A percentile compares a stretch with the other conserved stretches of the same genome.
Conservation (phyloP, 2,888 invertebrate species). For the Eledona agricola region DNA sequence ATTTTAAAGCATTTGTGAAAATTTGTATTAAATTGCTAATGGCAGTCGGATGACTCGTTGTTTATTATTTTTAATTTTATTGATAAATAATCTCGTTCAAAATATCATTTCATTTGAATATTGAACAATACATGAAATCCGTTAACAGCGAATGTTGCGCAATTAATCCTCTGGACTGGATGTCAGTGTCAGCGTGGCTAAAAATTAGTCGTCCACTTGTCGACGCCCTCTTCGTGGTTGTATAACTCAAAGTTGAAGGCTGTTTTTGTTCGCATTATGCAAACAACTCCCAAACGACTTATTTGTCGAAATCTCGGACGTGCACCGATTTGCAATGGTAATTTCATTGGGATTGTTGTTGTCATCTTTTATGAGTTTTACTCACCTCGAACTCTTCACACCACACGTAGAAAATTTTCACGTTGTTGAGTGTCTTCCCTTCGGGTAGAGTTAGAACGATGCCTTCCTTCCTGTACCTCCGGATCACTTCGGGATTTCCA, state of each 20-base stretch:
- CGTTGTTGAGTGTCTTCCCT: constrained; percentile 81
- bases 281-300: constrained; percentile 5
- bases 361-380: constrained; percentile 42
- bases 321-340: constrained; percentile 19
- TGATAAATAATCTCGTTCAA: too few relatives aligned
- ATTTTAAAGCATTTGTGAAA: too few relatives aligned
- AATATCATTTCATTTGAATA: constrained; percentile 25
- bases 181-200: constrained; percentile 3
- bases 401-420: constrained; percentile 91
- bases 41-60: too few relatives aligned
- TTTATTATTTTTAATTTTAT: too few relatives aligned
- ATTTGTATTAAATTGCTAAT: too few relatives aligned
- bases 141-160: constrained; percentile 20
- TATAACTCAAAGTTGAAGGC: constrained; percentile 15
- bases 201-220: background rate
- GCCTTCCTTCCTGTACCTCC: constrained; percentile 81
- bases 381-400: constrained; percentile 89
- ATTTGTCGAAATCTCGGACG: constrained; percentile 12
- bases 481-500: constrained; percentile 80
- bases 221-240: constrained; percentile 1
- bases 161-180: constrained; percentile 6
- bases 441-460: constrained; percentile 88
- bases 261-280: constrained; percentile 9
- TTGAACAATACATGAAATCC: constrained; percentile 12
- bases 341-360: too few relatives aligned